These are phyloP conservation scores for Urosaurus nigricauda DNA, from an alignment of 2,797 vertebrate species.

Conservation along the genomic window DNA sequence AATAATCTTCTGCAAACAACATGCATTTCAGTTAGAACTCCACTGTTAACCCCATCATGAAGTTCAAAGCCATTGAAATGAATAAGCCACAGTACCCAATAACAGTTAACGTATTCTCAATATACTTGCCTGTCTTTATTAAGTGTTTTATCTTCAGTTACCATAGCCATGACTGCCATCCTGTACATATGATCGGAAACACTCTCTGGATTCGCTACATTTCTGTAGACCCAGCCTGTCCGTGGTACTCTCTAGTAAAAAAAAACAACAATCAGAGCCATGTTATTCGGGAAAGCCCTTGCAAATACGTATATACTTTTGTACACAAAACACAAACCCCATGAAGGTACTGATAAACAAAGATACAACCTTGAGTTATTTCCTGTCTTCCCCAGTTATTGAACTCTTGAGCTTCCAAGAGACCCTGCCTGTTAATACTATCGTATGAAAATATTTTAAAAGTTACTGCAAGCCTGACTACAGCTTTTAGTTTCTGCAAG, in stretches of 20 bases:
- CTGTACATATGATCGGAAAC: constrained; percentile 99
- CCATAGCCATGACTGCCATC: constrained; percentile 96
- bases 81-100: not conserved
- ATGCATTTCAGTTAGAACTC: no score
- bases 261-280: not conserved
- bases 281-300: rapidly evolving
- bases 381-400: not conserved
- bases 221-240: constrained; percentile 95
- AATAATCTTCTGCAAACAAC: no score
- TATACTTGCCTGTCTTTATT: constrained; percentile 89
- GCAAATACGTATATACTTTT: rapidly evolving
- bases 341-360: no score
- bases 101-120: rapidly evolving
- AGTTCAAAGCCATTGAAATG: not conserved
- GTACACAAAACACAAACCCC: no score
- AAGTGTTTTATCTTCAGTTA: constrained; percentile 87
- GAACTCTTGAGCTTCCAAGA: no score
- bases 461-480: not conserved
- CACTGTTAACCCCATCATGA: no score
- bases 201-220: constrained; percentile 91
- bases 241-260: constrained; percentile 86
- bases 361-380: not conserved
- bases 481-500: not conserved
- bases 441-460: not conserved
- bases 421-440: not conserved